Evolutionary conservation across 2,888 invertebrate genomes (phyloP).

Genomic region (Acronicta psi): DNA sequence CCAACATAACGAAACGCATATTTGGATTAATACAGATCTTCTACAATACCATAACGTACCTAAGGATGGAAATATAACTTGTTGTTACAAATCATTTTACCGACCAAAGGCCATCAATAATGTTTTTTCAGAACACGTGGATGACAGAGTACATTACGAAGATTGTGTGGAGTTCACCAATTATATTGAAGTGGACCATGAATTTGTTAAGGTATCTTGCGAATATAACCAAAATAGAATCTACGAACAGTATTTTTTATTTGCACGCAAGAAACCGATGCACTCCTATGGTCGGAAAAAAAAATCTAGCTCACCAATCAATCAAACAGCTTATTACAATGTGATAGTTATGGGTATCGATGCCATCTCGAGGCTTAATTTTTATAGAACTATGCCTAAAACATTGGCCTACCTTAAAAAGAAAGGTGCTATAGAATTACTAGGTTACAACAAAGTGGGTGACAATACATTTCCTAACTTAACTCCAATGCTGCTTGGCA

Average conservation of each 20-base stretch:
- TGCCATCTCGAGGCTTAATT: constrained; percentile 95
- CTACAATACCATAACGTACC: constrained; percentile 84
- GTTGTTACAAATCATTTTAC: constrained; percentile 90
- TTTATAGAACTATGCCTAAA: constrained; percentile 94
- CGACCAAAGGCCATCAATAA: constrained; percentile 84
- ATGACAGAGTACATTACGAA: constrained; percentile 84
- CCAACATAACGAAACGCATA: constrained; percentile 88
- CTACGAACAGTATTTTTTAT: constrained; percentile 92
- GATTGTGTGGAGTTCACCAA: constrained; percentile 85
- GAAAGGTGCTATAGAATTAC: constrained; percentile 92
- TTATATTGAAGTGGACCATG: constrained; percentile 83
- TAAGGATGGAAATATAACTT: constrained; percentile 80
- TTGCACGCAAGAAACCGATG: constrained; percentile 85
- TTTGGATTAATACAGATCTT: constrained; percentile 86
- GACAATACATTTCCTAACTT: constrained; percentile 98
- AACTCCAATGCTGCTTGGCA: constrained; percentile 93
- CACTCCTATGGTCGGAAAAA: constrained; percentile 56
- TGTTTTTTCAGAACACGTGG: constrained; percentile 79
- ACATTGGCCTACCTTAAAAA: constrained; percentile 90
- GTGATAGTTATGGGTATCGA: constrained; percentile 95
- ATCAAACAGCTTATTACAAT: constrained; percentile 84
- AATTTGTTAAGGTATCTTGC: constrained; percentile 92
- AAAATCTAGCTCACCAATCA: constrained; percentile 50
- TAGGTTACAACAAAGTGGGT: constrained; percentile 97
- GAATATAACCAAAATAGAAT: constrained; percentile 78